Evolutionary conservation across 2,888 invertebrate genomes (phyloP).

Genomic region (Eupithecia abbreviata): DNA sequence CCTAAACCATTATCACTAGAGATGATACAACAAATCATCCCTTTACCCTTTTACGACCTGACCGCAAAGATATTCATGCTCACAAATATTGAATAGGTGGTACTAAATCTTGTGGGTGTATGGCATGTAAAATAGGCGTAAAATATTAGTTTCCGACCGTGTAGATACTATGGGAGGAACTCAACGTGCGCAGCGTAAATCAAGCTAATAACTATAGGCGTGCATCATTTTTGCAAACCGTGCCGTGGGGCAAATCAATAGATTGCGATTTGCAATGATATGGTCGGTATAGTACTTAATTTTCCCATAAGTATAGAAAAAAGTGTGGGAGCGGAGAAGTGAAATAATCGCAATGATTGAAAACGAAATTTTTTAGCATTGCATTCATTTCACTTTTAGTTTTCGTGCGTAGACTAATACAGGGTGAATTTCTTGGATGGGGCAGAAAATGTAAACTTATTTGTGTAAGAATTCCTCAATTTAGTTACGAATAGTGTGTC

Average conservation of each 20-base stretch:
- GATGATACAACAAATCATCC: slow-evolving; percentile 10
- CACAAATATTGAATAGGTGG: slow-evolving; percentile 28
- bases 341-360: too few relatives aligned
- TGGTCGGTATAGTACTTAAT: background rate
- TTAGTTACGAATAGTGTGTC: too few relatives aligned
- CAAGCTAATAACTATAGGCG: background rate
- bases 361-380: too few relatives aligned
- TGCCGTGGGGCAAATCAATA: background rate
- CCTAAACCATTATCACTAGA: slow-evolving; percentile 1
- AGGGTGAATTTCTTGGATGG: too few relatives aligned
- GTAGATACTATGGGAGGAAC: slow-evolving; percentile 27
- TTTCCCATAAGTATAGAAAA: too few relatives aligned
- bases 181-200: slow-evolving; percentile 47
- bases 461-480: too few relatives aligned
- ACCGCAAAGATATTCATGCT: slow-evolving; percentile 27
- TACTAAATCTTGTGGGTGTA: slow-evolving; percentile 33
- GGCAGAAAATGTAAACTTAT: too few relatives aligned
- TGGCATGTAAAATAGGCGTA: slow-evolving; percentile 47
- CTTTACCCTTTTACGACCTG: slow-evolving; percentile 14
- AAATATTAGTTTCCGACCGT: slow-evolving; percentile 41
- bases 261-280: background rate
- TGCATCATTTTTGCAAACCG: background rate
- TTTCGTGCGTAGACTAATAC: too few relatives aligned
- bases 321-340: too few relatives aligned
- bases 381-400: too few relatives aligned